A percentile compares a stretch with the other conserved stretches of the same genome.
Conservation (phyloP, 2,113 vertebrate species). For the Xenotilapia leptura region DNA sequence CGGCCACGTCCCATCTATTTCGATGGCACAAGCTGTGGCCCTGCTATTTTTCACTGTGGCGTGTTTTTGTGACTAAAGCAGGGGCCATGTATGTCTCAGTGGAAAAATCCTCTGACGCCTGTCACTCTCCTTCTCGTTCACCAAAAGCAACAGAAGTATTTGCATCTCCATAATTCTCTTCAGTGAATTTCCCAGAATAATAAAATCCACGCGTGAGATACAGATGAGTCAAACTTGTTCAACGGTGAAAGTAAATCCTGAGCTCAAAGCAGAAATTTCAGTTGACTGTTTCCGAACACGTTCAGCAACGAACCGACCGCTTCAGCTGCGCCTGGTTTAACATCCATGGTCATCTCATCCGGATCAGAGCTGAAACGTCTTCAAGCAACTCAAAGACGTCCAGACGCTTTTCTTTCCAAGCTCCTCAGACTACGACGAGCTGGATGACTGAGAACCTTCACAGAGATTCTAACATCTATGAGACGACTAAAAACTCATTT, state of each 20-base stretch:
- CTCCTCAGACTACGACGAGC: fast-evolving
- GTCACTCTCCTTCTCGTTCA: not conserved
- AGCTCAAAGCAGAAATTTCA: not conserved
- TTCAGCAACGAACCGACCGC: too few species aligned
- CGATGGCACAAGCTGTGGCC: constrained; percentile 27
- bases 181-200: not conserved
- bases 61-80: not conserved
- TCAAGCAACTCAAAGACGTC: not conserved
- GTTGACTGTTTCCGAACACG: not conserved
- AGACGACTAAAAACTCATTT: not conserved
- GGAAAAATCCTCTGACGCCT: not conserved
- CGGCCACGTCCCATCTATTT: constrained; percentile 33
- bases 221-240: not conserved
- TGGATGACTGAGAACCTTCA: not conserved
- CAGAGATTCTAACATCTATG: fast-evolving
- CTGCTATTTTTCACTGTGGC: not conserved
- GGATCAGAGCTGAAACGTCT: not conserved
- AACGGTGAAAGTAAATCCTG: not conserved
- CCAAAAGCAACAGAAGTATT: not conserved
- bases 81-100: not conserved
- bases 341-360: not conserved
- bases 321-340: not conserved
- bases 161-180: not conserved
- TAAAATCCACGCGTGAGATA: not conserved
- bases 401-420: not conserved